Evolutionary conservation across 2,888 invertebrate genomes (phyloP).

Genomic region (Hedychridium roseum): DNA sequence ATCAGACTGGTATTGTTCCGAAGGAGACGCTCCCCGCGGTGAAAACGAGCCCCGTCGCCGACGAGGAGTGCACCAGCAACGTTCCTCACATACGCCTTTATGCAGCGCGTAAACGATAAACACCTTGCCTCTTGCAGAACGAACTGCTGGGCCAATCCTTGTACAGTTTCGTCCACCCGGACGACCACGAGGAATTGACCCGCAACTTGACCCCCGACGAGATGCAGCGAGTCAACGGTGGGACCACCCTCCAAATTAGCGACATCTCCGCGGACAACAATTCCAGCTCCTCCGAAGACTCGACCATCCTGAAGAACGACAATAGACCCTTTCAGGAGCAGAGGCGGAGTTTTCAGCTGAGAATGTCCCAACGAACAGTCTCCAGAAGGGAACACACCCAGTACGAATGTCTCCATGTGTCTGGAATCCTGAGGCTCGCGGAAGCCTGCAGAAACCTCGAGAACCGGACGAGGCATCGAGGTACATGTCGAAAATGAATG

Average conservation of each 20-base stretch:
- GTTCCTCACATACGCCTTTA: too few species aligned
- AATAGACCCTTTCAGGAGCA: conserved; percentile 45
- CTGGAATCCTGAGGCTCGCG: conserved; percentile 62
- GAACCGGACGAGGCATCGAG: conserved; percentile 33
- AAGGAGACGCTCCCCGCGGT: conserved; percentile 36
- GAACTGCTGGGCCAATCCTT: conserved; percentile 85
- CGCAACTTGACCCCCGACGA: conserved; percentile 68
- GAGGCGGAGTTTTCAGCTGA: conserved; percentile 64
- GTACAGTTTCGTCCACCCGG: conserved; percentile 81
- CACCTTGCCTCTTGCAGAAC: conserved; percentile 67
- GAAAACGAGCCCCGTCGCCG: conserved; percentile 37
- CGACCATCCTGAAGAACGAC: conserved; percentile 17
- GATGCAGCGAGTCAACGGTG: conserved; percentile 58
- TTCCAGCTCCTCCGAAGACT: conserved; percentile 65
- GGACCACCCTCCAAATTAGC: conserved; percentile 22
- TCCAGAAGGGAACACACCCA: conserved; percentile 65
- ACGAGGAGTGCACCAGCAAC: conserved; percentile 28
- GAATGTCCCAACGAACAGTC: conserved; percentile 63
- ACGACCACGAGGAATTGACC: conserved; percentile 78
- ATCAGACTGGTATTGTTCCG: conserved; percentile 41
- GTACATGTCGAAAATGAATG: conserved; percentile 27
- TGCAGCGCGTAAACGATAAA: conserved; percentile 15
- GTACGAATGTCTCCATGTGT: conserved; percentile 65
- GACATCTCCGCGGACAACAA: conserved; percentile 64
- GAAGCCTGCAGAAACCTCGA: conserved; percentile 43